Conservation (phyloP, 2,797 vertebrate genomes). For the Nannoperca australis region DNA sequence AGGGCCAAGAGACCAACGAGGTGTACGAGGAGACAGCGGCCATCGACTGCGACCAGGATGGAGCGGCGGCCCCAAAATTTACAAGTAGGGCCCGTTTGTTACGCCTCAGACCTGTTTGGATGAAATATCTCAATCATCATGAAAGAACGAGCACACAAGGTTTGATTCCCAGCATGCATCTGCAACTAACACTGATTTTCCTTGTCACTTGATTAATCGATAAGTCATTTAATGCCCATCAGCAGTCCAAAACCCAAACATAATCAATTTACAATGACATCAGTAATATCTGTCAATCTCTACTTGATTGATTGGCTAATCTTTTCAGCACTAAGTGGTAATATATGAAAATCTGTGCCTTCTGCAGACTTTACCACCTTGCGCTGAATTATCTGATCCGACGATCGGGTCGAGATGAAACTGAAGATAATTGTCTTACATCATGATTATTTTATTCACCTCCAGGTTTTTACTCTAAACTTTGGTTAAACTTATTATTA, state of each 20-base stretch:
- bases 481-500: no score
- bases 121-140: neutral
- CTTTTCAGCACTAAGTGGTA: no score
- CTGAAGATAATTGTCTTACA: no score
- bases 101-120: neutral
- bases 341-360: no score
- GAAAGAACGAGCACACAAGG: neutral
- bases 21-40: slow-evolving; percentile 90
- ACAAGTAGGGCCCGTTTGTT: slow-evolving; percentile 83
- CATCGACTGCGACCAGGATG: slow-evolving; percentile 87
- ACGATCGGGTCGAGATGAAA: no score
- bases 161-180: neutral
- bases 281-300: no score
- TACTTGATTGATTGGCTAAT: neutral
- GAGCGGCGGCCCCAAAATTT: slow-evolving; percentile 78
- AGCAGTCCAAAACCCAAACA: neutral
- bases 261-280: neutral
- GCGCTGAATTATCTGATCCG: no score
- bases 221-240: no score
- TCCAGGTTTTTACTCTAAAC: no score
- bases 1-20: slow-evolving; percentile 93
- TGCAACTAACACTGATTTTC: neutral
- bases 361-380: no score
- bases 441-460: no score
- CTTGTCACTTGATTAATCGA: no score